These are phyloP conservation scores for Seriola rivoliana DNA, from an alignment of 2,113 vertebrate species.

Conservation along the genomic window DNA sequence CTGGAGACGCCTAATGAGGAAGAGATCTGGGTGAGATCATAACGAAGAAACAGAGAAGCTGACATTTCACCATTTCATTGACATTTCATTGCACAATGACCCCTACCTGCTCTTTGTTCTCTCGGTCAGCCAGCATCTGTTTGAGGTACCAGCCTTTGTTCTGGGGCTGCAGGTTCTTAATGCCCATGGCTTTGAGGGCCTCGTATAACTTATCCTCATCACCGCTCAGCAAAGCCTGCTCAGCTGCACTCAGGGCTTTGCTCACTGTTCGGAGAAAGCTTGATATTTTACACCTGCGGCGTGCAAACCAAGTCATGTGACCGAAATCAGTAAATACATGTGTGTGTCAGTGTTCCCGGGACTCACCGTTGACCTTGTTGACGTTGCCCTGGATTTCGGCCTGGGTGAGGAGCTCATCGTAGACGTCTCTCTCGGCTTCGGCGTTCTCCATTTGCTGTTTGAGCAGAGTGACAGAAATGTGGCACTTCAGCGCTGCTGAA, in stretches of 20 bases:
- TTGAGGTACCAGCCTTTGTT: slow-evolving; percentile 97
- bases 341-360: background rate
- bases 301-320: background rate
- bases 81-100: background rate
- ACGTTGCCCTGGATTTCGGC: slow-evolving; percentile 98
- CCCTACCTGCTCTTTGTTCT: slow-evolving; percentile 90
- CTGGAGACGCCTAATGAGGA: slow-evolving; percentile 77
- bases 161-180: slow-evolving; percentile 87
- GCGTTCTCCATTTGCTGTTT: slow-evolving; percentile 86
- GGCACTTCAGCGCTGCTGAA: background rate
- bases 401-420: slow-evolving; percentile 97
- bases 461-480: background rate
- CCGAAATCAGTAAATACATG: too few relatives aligned
- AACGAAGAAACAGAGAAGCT: background rate
- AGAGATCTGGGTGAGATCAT: background rate
- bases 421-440: slow-evolving; percentile 92
- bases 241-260: slow-evolving; percentile 86
- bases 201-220: slow-evolving; percentile 83
- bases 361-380: slow-evolving; percentile 96
- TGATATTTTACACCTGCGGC: background rate
- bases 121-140: slow-evolving; percentile 88
- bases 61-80: background rate
- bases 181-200: slow-evolving; percentile 88
- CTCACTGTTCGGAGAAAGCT: slow-evolving; percentile 79
- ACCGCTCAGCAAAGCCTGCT: slow-evolving; percentile 86